These are phyloP conservation scores for Yponomeuta malinellus DNA, from an alignment of 2,888 invertebrate genomes.

Conservation along the genomic window DNA sequence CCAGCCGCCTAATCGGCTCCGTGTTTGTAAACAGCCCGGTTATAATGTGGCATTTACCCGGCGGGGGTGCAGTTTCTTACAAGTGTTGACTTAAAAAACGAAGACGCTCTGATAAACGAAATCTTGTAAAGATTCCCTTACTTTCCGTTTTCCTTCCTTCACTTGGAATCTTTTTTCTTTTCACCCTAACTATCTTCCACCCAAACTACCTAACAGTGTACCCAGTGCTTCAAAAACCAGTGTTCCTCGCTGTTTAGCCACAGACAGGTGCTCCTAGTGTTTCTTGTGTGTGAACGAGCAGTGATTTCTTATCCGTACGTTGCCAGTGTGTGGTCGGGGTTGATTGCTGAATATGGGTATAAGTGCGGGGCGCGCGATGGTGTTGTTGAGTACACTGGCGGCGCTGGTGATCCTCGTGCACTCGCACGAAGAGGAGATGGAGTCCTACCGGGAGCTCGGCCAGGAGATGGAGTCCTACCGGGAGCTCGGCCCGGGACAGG, in stretches of 20 bases:
- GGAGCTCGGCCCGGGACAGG: conserved; percentile 49
- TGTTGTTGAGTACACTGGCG: conserved; percentile 64
- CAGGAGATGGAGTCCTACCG: conserved; percentile 46
- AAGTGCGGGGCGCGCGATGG: conserved; percentile 54
- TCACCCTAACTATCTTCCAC: conserved; percentile 30
- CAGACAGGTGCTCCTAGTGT: neutral
- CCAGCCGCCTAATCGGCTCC: conserved; percentile 31
- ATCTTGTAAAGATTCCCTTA: conserved; percentile 9
- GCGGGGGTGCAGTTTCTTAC: neutral
- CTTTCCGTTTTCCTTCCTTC: conserved; percentile 20
- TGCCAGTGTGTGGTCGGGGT: neutral
- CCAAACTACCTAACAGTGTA: neutral
- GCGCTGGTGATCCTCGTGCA: conserved; percentile 68
- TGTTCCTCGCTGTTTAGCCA: too few relatives aligned
- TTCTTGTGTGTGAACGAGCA: neutral
- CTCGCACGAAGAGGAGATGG: conserved; percentile 56
- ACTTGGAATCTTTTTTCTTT: conserved; percentile 33
- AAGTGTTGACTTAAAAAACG: neutral
- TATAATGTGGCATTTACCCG: conserved; percentile 50
- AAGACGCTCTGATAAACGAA: conserved; percentile 9
- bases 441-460: conserved; percentile 42
- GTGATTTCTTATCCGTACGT: neutral
- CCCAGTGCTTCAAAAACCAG: neutral
- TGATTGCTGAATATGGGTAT: conserved; percentile 54
- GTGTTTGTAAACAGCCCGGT: conserved; percentile 42